These are phyloP conservation scores for Eupsilia transversa DNA, from an alignment of 2,888 invertebrate genomes.

Conservation along the genomic window DNA sequence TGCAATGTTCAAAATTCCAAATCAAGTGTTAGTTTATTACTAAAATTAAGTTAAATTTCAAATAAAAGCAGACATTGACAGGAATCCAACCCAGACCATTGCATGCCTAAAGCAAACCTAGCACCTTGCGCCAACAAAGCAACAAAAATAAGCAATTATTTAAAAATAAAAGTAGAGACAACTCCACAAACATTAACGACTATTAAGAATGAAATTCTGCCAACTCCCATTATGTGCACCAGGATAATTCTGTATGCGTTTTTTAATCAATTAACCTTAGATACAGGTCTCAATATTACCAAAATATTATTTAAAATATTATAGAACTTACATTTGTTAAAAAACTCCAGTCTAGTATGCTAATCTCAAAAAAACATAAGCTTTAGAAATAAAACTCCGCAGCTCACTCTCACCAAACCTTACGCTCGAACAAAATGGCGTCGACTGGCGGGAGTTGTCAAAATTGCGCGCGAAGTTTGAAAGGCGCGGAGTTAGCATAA, in stretches of 20 bases:
- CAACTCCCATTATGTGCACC: background rate
- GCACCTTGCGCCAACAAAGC: background rate
- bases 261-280: background rate
- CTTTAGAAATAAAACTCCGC: background rate
- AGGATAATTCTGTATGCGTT: background rate
- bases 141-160: too few relatives aligned
- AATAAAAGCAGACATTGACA: slow-evolving; percentile 1
- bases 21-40: background rate
- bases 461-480: slow-evolving; percentile 17
- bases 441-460: slow-evolving; percentile 12
- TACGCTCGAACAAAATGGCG: slow-evolving; percentile 7
- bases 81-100: background rate
- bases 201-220: background rate
- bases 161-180: background rate
- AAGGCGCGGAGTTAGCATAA: slow-evolving; percentile 2
- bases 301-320: background rate
- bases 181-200: background rate
- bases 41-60: background rate
- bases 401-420: background rate
- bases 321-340: background rate
- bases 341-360: background rate
- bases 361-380: background rate
- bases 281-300: background rate
- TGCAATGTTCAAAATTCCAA: background rate
- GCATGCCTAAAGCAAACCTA: background rate